Conservation (phyloP, 2,113 vertebrate genomes). For the Atrichornis clamosus region DNA sequence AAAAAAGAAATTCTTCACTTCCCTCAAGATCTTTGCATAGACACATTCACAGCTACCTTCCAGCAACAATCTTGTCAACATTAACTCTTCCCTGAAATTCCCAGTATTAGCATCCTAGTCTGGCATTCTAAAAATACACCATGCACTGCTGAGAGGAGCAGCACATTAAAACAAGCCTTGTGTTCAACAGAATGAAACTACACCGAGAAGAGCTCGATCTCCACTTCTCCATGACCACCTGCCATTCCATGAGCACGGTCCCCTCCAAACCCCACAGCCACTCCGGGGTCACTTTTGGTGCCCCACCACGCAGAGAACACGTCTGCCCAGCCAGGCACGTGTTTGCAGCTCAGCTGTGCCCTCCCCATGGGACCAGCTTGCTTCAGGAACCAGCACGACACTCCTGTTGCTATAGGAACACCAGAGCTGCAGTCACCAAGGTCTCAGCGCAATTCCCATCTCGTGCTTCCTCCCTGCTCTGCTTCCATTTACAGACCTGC, state of each 20-base stretch:
- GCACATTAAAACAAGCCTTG: neutral
- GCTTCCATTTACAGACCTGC: neutral
- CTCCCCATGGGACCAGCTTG: constrained; percentile 24
- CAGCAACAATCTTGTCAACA: neutral
- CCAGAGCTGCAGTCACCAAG: constrained; percentile 19
- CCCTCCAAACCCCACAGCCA: neutral
- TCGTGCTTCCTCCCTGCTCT: neutral
- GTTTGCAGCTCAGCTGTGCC: neutral
- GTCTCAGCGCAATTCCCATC: constrained; percentile 15
- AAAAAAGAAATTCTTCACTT: neutral
- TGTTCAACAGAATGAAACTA: neutral
- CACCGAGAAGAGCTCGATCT: neutral
- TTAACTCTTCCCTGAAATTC: neutral
- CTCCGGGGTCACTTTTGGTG: neutral
- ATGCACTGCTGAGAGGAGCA: neutral
- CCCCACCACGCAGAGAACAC: neutral
- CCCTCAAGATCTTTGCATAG: neutral
- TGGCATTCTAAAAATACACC: neutral
- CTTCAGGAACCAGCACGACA: constrained; percentile 6
- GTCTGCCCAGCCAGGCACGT: neutral
- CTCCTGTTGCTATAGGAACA: constrained; percentile 72
- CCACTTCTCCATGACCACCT: neutral
- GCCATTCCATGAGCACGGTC: accelerated
- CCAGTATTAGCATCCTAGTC: neutral
- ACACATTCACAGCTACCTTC: neutral